phyloP scores from a whole-genome alignment of 1,140 invertebrate species.

The Drosophila nigromelanica region DNA sequence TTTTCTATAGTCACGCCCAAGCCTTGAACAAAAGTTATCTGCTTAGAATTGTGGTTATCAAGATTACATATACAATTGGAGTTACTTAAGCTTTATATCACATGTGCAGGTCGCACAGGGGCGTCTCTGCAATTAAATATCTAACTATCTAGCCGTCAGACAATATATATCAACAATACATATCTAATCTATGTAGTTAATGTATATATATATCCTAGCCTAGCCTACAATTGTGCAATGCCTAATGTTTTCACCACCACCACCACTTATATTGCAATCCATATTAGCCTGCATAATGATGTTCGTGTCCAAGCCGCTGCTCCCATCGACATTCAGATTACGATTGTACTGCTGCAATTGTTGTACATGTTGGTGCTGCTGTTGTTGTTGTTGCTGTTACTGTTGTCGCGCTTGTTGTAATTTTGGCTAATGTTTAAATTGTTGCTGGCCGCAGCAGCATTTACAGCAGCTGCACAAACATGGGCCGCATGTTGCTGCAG shows the following conservation, averaged over 20 bases:
- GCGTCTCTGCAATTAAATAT: constrained; percentile 24
- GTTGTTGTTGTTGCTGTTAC: constrained; percentile 42
- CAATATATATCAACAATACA: constrained; percentile 26
- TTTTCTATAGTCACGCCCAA: neutral
- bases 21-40: constrained; percentile 45
- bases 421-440: constrained; percentile 81
- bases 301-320: constrained; percentile 58
- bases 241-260: constrained; percentile 79
- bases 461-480: constrained; percentile 45
- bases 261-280: constrained; percentile 83
- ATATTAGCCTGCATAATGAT: constrained; percentile 83
- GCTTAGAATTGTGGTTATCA: constrained; percentile 19
- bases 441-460: constrained; percentile 55
- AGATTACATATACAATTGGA: constrained; percentile 63
- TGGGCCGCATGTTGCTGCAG: constrained; percentile 70
- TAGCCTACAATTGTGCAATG: constrained; percentile 52
- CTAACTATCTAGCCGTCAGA: constrained; percentile 18
- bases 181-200: constrained; percentile 10
- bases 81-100: constrained; percentile 76
- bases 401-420: constrained; percentile 59
- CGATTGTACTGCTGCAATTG: constrained; percentile 67
- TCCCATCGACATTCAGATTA: constrained; percentile 63
- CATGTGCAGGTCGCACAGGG: constrained; percentile 37
- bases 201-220: constrained; percentile 45
- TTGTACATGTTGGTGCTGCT: constrained; percentile 48